These are phyloP conservation scores for Luperina nickerlii DNA, from an alignment of 2,888 invertebrate genomes.

Conservation along the genomic window DNA sequence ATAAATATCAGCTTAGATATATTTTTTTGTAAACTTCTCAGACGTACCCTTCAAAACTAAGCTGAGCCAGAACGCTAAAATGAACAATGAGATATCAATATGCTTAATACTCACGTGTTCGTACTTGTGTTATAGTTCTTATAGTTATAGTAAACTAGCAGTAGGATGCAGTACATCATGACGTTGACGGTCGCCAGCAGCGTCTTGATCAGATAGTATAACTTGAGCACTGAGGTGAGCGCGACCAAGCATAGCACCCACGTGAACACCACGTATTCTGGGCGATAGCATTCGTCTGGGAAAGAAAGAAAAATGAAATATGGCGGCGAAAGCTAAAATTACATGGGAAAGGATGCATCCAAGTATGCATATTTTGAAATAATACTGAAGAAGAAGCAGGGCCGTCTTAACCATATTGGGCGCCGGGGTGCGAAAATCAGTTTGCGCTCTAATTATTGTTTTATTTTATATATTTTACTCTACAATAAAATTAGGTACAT, in stretches of 20 bases:
- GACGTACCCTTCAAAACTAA: not conserved
- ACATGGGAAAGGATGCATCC: not conserved
- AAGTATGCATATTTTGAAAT: not conserved
- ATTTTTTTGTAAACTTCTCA: not conserved
- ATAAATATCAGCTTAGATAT: not conserved
- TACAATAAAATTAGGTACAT: no score
- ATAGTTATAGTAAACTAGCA: conserved; percentile 91
- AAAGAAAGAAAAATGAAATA: not conserved
- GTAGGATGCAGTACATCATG: conserved; percentile 93
- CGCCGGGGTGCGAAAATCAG: no score
- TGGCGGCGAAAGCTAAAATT: no score
- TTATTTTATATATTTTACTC: no score
- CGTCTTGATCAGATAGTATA: conserved; percentile 96
- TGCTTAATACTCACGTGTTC: conserved; percentile 78
- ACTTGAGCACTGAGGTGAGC: conserved; percentile 96
- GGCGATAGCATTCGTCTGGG: conserved; percentile 90
- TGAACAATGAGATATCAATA: not conserved
- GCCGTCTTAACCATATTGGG: no score
- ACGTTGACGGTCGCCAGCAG: conserved; percentile 94
- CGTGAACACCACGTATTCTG: conserved; percentile 97
- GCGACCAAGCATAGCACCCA: conserved; percentile 98
- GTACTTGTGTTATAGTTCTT: conserved; percentile 67
- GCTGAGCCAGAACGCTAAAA: not conserved
- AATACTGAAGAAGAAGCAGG: no score
- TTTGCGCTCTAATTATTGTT: no score